Conservation (phyloP, 2,888 invertebrate species). For the Cepaea hortensis region DNA sequence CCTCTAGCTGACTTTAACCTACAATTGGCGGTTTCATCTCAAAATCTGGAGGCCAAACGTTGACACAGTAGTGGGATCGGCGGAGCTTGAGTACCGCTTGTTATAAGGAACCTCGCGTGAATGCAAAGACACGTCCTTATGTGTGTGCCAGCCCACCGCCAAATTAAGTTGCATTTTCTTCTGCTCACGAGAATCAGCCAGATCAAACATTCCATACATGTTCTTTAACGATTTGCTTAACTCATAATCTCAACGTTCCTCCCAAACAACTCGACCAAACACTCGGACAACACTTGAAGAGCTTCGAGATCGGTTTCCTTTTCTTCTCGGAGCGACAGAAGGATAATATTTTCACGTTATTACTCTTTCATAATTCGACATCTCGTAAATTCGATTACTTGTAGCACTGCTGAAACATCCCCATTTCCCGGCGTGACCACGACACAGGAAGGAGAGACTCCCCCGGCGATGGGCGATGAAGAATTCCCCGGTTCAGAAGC, state of each 20-base stretch:
- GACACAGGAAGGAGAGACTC: slow-evolving; percentile 17
- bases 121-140: slow-evolving; percentile 23
- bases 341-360: slow-evolving; percentile 32
- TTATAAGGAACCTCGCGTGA: slow-evolving; percentile 14
- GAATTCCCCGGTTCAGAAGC: background rate
- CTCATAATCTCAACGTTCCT: slow-evolving; percentile 14
- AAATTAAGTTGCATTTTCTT: slow-evolving; percentile 24
- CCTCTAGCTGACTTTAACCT: too few species aligned
- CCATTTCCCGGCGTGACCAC: background rate
- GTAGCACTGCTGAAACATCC: slow-evolving; percentile 21
- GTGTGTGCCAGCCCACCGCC: background rate
- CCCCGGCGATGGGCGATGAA: slow-evolving; percentile 1
- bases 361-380: slow-evolving; percentile 19
- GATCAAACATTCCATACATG: slow-evolving; percentile 29
- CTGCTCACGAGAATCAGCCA: slow-evolving; percentile 6
- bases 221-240: slow-evolving; percentile 33
- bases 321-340: slow-evolving; percentile 24
- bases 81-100: background rate
- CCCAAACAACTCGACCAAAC: slow-evolving; percentile 30
- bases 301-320: slow-evolving; percentile 16
- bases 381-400: slow-evolving; percentile 27
- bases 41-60: slow-evolving; percentile 21
- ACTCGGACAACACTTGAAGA: slow-evolving; percentile 6
- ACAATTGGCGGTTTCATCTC: background rate
- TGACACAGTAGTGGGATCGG: slow-evolving; percentile 8